Conservation (phyloP, 2,888 invertebrate genomes). For the Melanostoma mellinum region DNA sequence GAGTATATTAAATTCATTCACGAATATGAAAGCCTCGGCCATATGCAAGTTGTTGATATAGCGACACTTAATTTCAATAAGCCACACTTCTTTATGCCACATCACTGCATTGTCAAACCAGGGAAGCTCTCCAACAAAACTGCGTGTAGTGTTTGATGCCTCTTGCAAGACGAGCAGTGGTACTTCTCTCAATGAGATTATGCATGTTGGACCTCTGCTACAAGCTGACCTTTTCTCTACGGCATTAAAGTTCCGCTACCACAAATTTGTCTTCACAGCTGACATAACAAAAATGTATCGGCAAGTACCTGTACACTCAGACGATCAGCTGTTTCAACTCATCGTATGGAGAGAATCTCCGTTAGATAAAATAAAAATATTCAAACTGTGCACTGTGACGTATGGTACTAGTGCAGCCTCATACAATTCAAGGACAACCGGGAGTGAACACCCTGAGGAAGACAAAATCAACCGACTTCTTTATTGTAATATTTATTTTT, state of each 20-base stretch:
- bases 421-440: too few relatives aligned
- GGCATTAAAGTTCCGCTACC: not conserved
- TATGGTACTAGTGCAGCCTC: constrained; percentile 4
- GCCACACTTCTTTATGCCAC: not conserved
- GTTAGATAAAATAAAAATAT: constrained; percentile 14
- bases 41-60: too few relatives aligned
- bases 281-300: constrained; percentile 2
- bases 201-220: not conserved
- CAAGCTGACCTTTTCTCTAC: not conserved
- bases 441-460: too few relatives aligned
- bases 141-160: not conserved
- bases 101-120: constrained; percentile 1
- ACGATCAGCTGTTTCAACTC: constrained; percentile 7
- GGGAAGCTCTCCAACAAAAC: not conserved
- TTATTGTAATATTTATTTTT: too few relatives aligned
- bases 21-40: too few relatives aligned
- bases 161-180: constrained; percentile 4
- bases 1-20: too few relatives aligned
- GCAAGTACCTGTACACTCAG: not conserved
- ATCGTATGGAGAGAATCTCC: constrained; percentile 1
- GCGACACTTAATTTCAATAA: not conserved
- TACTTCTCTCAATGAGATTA: not conserved
- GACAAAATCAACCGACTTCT: too few relatives aligned
- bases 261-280: not conserved
- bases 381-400: not conserved